phyloP scores from a whole-genome alignment of 2,113 vertebrate species.

The Psittacula cyanocephala region DNA sequence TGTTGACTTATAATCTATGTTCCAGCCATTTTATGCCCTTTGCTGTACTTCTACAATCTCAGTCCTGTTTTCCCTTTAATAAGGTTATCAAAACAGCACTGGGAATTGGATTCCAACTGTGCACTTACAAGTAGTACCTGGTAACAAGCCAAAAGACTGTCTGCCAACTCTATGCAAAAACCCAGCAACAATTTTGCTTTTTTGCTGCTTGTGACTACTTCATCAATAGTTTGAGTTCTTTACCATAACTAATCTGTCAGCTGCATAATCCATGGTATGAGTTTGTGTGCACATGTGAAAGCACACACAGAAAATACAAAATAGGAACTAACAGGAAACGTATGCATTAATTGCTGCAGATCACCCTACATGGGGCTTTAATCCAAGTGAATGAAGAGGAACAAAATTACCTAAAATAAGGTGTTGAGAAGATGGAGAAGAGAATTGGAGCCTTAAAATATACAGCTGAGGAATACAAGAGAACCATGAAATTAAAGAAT shows the following conservation, averaged over 20 bases:
- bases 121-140: not conserved
- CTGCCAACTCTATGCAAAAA: not conserved
- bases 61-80: not conserved
- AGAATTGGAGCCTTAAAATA: not conserved
- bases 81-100: not conserved
- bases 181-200: not conserved
- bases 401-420: not conserved
- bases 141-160: not conserved
- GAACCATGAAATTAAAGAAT: not conserved
- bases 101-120: not conserved
- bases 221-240: not conserved
- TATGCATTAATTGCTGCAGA: not conserved
- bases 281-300: not conserved
- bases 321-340: not conserved
- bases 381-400: not conserved
- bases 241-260: not conserved
- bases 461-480: not conserved
- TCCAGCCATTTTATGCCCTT: not conserved
- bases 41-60: not conserved
- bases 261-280: not conserved
- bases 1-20: not conserved
- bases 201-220: not conserved
- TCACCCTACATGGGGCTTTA: not conserved
- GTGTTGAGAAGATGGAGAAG: not conserved
- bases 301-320: not conserved